phyloP scores from a whole-genome alignment of 1,140 invertebrate species.

The Paramacrobiotus metropolitanus region DNA sequence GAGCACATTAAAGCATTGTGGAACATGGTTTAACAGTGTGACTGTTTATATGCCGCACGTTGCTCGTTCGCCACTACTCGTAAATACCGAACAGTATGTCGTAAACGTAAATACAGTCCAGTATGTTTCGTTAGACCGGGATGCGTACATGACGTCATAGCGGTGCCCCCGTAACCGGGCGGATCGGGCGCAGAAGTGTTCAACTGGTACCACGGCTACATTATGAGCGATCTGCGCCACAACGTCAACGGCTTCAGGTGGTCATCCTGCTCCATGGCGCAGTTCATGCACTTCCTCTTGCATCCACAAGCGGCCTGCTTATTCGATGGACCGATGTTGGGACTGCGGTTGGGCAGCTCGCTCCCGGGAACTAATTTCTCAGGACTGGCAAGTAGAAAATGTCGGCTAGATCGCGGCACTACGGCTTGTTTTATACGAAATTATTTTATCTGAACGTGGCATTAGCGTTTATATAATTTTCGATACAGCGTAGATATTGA shows the following conservation, averaged over 20 bases:
- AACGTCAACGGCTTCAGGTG: conserved; percentile 81
- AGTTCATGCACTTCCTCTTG: conserved; percentile 60
- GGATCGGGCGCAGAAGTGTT: conserved; percentile 82
- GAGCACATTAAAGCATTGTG: no score
- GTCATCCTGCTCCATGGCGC: conserved; percentile 75
- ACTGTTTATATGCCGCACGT: no score
- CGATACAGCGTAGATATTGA: no score
- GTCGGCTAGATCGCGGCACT: conserved; percentile 69
- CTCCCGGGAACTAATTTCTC: conserved; percentile 61
- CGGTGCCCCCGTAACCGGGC: no score
- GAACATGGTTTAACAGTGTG: no score
- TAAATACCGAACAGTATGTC: no score
- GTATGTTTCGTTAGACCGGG: no score
- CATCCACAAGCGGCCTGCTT: not conserved
- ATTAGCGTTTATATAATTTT: no score
- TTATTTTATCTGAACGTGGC: no score
- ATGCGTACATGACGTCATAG: no score
- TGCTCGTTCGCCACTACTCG: no score
- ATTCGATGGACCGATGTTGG: not conserved
- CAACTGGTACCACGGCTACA: conserved; percentile 82
- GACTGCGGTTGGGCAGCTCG: not conserved
- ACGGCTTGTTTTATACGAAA: conserved; percentile 53
- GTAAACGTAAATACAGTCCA: no score
- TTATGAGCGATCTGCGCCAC: conserved; percentile 79
- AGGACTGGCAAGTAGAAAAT: conserved; percentile 84